These are phyloP conservation scores for Pomacea canaliculata DNA, from an alignment of 2,888 invertebrate species.

Conservation along the genomic window DNA sequence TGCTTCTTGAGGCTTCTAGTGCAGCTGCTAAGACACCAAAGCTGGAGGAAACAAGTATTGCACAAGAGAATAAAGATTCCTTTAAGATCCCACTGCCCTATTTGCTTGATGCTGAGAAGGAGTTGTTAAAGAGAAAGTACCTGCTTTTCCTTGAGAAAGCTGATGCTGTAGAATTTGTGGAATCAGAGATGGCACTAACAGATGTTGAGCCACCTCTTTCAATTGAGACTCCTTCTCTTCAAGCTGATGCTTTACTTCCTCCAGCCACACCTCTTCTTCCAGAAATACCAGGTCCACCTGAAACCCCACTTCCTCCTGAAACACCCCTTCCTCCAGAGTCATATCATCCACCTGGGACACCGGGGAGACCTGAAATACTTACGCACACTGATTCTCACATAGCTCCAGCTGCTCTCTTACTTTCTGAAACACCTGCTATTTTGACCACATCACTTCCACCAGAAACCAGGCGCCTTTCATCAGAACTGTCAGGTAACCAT, in stretches of 20 bases:
- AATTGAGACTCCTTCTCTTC: constrained; percentile 21
- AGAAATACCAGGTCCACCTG: constrained; percentile 22
- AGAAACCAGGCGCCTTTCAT: not conserved
- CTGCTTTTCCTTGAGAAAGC: constrained; percentile 15
- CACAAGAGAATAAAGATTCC: not conserved
- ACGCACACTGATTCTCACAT: not conserved
- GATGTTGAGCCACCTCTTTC: constrained; percentile 12
- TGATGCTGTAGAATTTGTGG: not conserved
- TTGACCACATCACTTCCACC: not conserved
- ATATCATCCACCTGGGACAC: constrained; percentile 7
- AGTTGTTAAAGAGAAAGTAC: constrained; percentile 18
- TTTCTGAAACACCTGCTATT: not conserved
- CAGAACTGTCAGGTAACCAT: no score
- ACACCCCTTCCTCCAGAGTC: constrained; percentile 7
- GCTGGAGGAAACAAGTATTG: not conserved
- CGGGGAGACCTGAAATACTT: not conserved
- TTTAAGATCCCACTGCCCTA: not conserved
- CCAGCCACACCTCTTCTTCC: constrained; percentile 22
- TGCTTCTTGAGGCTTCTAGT: not conserved
- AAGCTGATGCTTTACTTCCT: constrained; percentile 20
- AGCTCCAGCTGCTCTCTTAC: not conserved
- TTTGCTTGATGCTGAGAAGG: not conserved
- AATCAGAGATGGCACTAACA: not conserved
- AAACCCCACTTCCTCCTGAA: constrained; percentile 16
- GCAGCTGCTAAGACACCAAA: not conserved